These are phyloP conservation scores for Phortica okadai DNA, from an alignment of 2,888 invertebrate species.

Conservation along the genomic window DNA sequence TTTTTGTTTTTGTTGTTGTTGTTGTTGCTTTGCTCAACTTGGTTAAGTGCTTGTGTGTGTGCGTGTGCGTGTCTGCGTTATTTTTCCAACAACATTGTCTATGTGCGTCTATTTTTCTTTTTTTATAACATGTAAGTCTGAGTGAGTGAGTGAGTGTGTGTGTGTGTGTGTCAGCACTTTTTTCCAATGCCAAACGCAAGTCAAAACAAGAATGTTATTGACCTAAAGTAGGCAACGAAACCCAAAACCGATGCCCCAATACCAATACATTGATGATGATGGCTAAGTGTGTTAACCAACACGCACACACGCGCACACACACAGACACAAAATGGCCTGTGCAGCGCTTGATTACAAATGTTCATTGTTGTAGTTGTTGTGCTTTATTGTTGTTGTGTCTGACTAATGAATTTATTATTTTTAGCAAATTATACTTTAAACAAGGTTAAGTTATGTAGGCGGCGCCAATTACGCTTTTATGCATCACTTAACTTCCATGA, in stretches of 20 bases:
- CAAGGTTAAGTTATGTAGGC: conserved; percentile 22
- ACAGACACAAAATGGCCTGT: conserved; percentile 3
- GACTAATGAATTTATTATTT: neutral
- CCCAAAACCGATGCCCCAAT: neutral
- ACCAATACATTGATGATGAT: no score
- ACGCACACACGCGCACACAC: neutral
- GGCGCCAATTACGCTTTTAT: conserved; percentile 28
- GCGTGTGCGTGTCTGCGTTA: no score
- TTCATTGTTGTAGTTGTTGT: conserved; percentile 17
- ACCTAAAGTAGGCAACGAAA: conserved; percentile 18
- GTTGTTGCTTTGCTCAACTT: neutral
- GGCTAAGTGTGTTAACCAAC: neutral
- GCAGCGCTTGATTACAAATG: neutral
- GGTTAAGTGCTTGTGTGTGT: neutral
- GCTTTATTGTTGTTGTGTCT: conserved; percentile 7
- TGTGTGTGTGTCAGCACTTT: conserved; percentile 16
- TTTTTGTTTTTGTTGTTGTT: no score
- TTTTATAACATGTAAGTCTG: neutral
- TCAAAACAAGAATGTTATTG: conserved; percentile 24
- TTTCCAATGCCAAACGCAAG: conserved; percentile 6
- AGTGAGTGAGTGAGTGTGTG: neutral
- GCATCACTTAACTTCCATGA: neutral
- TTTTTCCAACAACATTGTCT: neutral
- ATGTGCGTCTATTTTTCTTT: neutral
- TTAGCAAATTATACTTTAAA: neutral